Conservation (phyloP, 2,797 vertebrate genomes). For the Halcyon chelicuti region DNA sequence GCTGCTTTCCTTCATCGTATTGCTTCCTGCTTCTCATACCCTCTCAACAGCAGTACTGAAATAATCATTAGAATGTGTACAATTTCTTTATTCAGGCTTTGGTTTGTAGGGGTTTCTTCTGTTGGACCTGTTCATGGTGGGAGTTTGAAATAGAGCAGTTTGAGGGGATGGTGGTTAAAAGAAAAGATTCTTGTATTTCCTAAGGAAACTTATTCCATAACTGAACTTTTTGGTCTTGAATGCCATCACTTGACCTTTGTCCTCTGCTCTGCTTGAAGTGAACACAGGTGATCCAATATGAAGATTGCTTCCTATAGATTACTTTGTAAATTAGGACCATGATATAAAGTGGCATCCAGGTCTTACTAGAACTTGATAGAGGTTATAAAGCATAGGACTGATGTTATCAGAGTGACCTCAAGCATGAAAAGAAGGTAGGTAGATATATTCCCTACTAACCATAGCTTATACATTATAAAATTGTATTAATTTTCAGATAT, state of each 20-base stretch:
- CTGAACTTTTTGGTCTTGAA: neutral
- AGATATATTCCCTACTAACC: neutral
- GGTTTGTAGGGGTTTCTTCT: neutral
- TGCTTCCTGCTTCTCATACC: neutral
- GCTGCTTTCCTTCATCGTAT: neutral
- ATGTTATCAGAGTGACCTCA: neutral
- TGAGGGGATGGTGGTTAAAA: neutral
- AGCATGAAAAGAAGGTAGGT: neutral
- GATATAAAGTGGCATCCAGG: neutral
- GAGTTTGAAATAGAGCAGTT: neutral
- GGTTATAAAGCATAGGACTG: neutral
- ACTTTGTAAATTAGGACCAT: neutral
- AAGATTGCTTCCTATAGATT: neutral
- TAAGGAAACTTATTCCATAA: neutral
- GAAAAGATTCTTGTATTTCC: accelerated
- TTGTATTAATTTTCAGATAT: neutral
- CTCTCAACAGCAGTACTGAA: neutral
- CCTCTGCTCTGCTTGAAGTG: neutral
- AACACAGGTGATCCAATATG: accelerated
- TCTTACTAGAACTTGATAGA: neutral
- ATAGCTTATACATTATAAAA: neutral
- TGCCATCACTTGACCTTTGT: neutral
- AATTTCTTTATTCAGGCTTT: neutral
- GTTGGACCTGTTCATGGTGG: neutral
- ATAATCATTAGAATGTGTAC: neutral